Percentiles rank a stretch among this genome's conserved stretches.
Evolutionary conservation across 2,113 vertebrate genomes (phyloP).

Genomic region (Sula dactylatra): DNA sequence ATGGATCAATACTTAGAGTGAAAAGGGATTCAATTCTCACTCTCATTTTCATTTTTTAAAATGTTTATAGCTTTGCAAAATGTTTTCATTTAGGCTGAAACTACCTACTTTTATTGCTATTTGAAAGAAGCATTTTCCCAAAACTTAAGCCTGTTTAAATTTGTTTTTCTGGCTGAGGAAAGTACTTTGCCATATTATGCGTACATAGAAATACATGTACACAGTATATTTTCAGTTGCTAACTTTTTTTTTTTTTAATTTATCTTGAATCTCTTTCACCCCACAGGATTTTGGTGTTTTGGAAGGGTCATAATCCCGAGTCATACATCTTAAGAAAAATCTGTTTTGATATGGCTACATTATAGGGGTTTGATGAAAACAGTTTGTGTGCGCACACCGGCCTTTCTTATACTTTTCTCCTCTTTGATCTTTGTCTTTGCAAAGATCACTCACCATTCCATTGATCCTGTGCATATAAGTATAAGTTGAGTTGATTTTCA

Average conservation of each 20-base stretch:
- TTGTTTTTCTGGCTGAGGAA: neutral
- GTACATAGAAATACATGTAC: neutral
- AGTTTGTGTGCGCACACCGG: neutral
- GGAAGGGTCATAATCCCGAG: neutral
- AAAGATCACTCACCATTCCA: slow-evolving; percentile 15
- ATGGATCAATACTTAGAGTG: neutral
- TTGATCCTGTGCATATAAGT: neutral
- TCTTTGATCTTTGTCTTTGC: slow-evolving; percentile 18
- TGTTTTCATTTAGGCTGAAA: neutral
- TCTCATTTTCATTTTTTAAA: neutral
- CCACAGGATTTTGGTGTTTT: neutral
- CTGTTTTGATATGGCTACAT: neutral
- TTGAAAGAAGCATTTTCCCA: neutral
- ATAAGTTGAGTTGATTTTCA: neutral
- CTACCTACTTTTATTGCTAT: neutral
- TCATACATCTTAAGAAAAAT: slow-evolving; percentile 10
- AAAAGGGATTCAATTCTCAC: neutral
- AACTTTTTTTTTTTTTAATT: neutral
- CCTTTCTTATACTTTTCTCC: neutral
- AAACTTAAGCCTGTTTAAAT: neutral
- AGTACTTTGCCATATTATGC: neutral
- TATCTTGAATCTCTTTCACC: neutral
- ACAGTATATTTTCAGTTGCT: neutral
- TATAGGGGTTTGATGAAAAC: slow-evolving; percentile 9
- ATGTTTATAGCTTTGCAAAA: neutral